Evolutionary conservation across 2,113 vertebrate genomes (phyloP).

Genomic region (Pseudonaja textilis): DNA sequence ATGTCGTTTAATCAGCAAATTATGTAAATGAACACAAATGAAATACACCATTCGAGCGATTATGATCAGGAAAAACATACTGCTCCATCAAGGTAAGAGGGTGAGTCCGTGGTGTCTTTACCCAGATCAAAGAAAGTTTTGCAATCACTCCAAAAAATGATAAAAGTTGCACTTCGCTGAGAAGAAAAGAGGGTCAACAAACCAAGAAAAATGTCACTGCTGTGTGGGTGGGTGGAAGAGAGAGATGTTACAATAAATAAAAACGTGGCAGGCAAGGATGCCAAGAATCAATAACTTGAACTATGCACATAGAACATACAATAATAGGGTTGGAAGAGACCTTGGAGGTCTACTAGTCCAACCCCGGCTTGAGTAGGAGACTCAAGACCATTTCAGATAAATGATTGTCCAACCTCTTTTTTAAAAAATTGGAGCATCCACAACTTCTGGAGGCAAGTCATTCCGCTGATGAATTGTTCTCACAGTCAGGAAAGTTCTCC

Average conservation of each 20-base stretch:
- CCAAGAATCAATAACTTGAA: conserved; percentile 24
- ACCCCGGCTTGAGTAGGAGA: not conserved
- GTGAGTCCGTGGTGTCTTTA: conserved; percentile 43
- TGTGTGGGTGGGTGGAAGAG: not conserved
- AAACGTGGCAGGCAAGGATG: not conserved
- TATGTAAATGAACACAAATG: conserved; percentile 66
- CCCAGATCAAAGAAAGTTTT: conserved; percentile 39
- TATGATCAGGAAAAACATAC: conserved; percentile 63
- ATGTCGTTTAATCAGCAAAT: conserved; percentile 66
- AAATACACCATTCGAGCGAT: conserved; percentile 60
- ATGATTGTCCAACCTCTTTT: not conserved
- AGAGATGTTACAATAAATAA: not conserved
- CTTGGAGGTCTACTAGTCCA: not conserved
- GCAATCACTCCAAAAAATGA: not conserved
- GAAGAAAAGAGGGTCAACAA: conserved; percentile 10
- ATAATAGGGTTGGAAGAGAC: not conserved
- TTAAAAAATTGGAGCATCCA: not conserved
- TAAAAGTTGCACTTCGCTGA: conserved; percentile 30
- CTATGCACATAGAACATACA: not conserved
- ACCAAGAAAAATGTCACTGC: not conserved
- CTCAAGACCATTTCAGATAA: not conserved
- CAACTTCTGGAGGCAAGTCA: not conserved
- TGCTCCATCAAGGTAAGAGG: conserved; percentile 54
- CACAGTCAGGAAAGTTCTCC: not conserved
- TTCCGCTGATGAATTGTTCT: not conserved